phyloP scores from a whole-genome alignment of 2,888 invertebrate genomes.

The Thera obeliscata region DNA sequence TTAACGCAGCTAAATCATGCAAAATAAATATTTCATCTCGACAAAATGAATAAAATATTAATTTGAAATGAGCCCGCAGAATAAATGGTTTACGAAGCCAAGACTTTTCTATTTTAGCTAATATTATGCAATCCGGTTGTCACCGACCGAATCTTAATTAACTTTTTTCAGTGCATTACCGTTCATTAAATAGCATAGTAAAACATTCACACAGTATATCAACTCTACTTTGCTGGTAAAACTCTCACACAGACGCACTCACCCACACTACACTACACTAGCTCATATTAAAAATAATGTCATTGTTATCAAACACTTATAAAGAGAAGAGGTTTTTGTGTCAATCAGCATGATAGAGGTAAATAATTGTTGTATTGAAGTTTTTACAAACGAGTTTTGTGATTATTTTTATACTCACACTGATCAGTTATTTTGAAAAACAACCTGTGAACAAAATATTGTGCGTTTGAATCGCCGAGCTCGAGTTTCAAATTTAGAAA shows the following conservation, averaged over 20 bases:
- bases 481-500: no score
- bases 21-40: conserved; percentile 36
- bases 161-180: conserved; percentile 49
- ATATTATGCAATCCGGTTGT: conserved; percentile 49
- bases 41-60: conserved; percentile 34
- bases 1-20: conserved; percentile 34
- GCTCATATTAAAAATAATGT: not conserved
- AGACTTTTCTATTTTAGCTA: conserved; percentile 47
- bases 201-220: conserved; percentile 4
- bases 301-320: no score
- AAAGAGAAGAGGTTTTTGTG: no score
- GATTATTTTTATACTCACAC: not conserved
- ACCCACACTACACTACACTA: no score
- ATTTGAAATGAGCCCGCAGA: conserved; percentile 29
- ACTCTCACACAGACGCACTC: no score
- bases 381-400: not conserved
- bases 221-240: not conserved
- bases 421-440: no score
- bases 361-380: no score
- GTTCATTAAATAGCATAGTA: conserved; percentile 29
- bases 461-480: no score
- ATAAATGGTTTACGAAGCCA: conserved; percentile 34
- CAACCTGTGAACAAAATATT: no score
- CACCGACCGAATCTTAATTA: conserved; percentile 46
- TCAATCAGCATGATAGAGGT: no score